These are phyloP conservation scores for Nylanderia fulva DNA, from an alignment of 1,140 invertebrate genomes.

Conservation along the genomic window DNA sequence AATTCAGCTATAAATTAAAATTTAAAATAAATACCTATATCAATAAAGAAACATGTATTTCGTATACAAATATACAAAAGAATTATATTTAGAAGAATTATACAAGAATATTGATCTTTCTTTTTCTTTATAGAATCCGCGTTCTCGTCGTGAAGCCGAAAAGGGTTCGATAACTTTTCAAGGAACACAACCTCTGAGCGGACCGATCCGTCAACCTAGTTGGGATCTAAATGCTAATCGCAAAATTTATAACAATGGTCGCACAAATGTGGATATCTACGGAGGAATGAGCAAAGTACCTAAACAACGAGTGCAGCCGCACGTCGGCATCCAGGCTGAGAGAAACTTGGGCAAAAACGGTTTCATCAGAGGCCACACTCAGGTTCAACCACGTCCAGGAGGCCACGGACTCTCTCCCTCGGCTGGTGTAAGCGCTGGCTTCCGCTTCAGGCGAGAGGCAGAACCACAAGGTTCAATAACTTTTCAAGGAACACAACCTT, in stretches of 20 bases:
- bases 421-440: constrained; percentile 15
- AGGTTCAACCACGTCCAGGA: background rate
- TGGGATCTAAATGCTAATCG: constrained; percentile 65
- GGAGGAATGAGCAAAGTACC: constrained; percentile 55
- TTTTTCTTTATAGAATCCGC: background rate
- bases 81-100: background rate
- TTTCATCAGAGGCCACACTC: constrained; percentile 6
- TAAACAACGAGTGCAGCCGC: constrained; percentile 51
- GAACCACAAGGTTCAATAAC: constrained; percentile 42
- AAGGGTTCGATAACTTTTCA: constrained; percentile 11
- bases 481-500: constrained; percentile 33
- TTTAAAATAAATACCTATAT: background rate
- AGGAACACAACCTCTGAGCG: constrained; percentile 57
- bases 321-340: constrained; percentile 43
- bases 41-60: background rate
- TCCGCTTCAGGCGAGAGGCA: constrained; percentile 43
- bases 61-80: background rate
- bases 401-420: constrained; percentile 14
- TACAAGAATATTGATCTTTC: background rate
- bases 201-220: constrained; percentile 61
- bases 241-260: constrained; percentile 36
- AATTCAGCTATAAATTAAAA: background rate
- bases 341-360: background rate
- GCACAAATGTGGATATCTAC: constrained; percentile 22
- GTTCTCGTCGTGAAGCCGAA: background rate